A percentile compares a stretch with the other conserved stretches of the same genome.
Conservation (phyloP, 2,888 invertebrate species). For the Eumacrocentrus americanus region DNA sequence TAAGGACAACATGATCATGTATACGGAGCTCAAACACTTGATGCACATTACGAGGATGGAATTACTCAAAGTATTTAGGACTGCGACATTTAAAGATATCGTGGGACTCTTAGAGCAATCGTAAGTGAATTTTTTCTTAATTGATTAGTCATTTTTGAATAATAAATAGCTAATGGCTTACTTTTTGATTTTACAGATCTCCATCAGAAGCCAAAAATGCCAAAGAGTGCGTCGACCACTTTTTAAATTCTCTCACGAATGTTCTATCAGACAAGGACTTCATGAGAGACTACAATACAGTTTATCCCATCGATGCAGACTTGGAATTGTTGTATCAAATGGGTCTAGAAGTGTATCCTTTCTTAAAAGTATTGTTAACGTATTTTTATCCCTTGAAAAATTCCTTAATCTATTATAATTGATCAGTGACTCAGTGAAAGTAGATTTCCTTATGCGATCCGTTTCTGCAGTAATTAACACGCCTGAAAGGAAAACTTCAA, state of each 20-base stretch:
- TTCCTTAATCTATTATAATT: slow-evolving; percentile 41
- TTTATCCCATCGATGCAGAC: slow-evolving; percentile 73
- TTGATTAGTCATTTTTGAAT: slow-evolving; percentile 23
- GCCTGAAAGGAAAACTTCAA: background rate
- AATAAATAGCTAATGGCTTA: slow-evolving; percentile 37
- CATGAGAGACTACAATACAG: slow-evolving; percentile 72
- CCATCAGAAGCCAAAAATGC: slow-evolving; percentile 45
- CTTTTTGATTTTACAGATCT: slow-evolving; percentile 34
- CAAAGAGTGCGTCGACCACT: slow-evolving; percentile 56
- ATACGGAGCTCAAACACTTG: slow-evolving; percentile 60
- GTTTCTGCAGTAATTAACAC: background rate
- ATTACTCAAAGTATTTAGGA: slow-evolving; percentile 61
- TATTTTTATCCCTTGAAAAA: background rate
- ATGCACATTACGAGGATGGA: slow-evolving; percentile 65
- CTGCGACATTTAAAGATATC: slow-evolving; percentile 58
- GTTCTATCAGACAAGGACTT: slow-evolving; percentile 66
- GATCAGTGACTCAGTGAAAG: slow-evolving; percentile 65
- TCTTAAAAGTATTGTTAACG: slow-evolving; percentile 32
- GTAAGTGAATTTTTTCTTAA: slow-evolving; percentile 49
- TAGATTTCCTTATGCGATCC: slow-evolving; percentile 65
- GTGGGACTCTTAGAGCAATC: slow-evolving; percentile 53
- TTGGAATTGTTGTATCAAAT: slow-evolving; percentile 69
- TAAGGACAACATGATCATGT: slow-evolving; percentile 58
- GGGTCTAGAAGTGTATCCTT: slow-evolving; percentile 75
- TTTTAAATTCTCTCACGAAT: slow-evolving; percentile 62